Evolutionary conservation across 2,888 invertebrate genomes (phyloP), one percentile per base, ranked within the genome.

Genomic region (Penaeus monodon): DNA sequence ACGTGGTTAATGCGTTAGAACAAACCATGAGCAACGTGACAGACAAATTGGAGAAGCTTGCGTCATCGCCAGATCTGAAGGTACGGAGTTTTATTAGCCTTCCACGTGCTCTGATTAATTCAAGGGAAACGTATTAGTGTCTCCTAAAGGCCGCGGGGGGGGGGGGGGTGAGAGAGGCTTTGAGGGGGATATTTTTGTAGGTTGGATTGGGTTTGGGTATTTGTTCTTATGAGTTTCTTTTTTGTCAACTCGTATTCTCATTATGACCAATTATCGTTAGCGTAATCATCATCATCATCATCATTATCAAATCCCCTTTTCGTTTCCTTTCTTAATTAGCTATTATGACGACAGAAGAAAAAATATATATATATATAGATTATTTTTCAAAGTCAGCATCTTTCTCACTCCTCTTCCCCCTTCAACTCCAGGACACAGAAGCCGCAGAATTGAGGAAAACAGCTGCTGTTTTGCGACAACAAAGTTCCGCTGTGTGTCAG

Each of bases 11-110:
- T 44, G 89, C 87, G n/a, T 66, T 89, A 33, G 89, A 89, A 68
- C 87, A 87, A 49, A 88, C 89, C 22, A 86, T 88, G 85, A 81
- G 76, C 68, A 82, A 38, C 44, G 87, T 89, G 57, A 89, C 87
- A 20, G 85, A 77, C 64, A 65, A 77, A 44, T 66, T 89, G n/a
- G 89, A 89, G 63, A 74, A 85, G 20, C 85, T 89, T 3, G 89
- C 89, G 4, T 89, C 89, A 6, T 89, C 89, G 33, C 89, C 89
- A 10, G 89, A 89, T 63, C 89, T 89, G 27, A 89, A 89, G 89
- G 89, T 89, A 78, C 17, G 78, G 33, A 38, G 14, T 57, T 57
- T 57, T 44, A 44, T 6, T 3, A 10, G 44, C 44, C 6, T 12
- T 80, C 8, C 12, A 4, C 10, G 14, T 65, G 10, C 14, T 64